Evolutionary conservation across 2,888 invertebrate genomes (phyloP), one percentile per base, ranked within the genome.

Genomic region (Netelia virgata): DNA sequence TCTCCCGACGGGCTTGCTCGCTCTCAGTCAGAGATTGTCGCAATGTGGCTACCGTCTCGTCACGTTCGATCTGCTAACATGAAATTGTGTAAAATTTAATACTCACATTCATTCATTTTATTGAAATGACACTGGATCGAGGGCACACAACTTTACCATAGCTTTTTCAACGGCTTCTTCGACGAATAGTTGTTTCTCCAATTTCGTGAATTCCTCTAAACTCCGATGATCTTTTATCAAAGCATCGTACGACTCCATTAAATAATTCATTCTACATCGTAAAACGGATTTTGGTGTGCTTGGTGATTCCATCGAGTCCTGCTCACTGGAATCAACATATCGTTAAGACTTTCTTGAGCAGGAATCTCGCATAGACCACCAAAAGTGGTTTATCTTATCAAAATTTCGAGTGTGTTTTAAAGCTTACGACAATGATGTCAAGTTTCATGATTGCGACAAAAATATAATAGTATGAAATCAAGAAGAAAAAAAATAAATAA

Each of bases 151-250:
- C 36, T 55, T 83, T 70, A 87, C 86, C 83, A 82, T 86, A 9
- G 82, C 80, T 18, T 69, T 70, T 36, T 82, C 76, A 0, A 78
- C 70, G 16, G 81, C 57, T 87, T 94, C 94, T 74, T 91, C 92
- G 16, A 94, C 94, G 6, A 93, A 87, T 82, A 94, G 93, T 73
- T 95, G 94, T 83, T 95, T 96, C 91, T 96, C 96, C 85, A 95
- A 92, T 74, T 94, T 94, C 1, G 96, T 95, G 83, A 95, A 94
- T 88, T 95, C 95, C 18, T 28, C 11, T 47, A 82, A 75, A 57
- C 36, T 63, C 16, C 75, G 70, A 55, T 85, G 75, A 20, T 85
- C 84, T 5, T 61, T 43, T 73, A 94, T 92, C 16, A 96, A 93
- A 78, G 95, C 95, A 86, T 94, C 92, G 0, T 95, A 94, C 85